phyloP scores from a whole-genome alignment of 1,140 invertebrate genomes.

The Lysiphlebus fabarum region DNA sequence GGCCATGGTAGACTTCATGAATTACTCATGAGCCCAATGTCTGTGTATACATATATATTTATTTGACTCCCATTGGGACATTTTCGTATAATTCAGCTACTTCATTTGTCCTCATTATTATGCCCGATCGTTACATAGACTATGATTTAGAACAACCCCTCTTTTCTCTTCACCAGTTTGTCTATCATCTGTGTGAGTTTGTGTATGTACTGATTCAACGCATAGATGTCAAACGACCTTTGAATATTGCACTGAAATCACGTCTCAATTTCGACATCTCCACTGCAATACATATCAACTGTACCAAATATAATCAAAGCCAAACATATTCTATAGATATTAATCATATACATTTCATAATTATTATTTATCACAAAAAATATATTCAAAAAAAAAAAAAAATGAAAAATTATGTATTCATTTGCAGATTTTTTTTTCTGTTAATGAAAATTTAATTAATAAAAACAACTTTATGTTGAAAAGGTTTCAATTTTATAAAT shows the following conservation, averaged over 20 bases:
- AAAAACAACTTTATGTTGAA: no score
- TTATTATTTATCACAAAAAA: no score
- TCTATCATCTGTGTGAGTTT: background rate
- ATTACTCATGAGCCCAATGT: conserved; percentile 49
- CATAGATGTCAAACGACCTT: conserved; percentile 9
- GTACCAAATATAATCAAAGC: no score
- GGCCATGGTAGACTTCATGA: conserved; percentile 52
- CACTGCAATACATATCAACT: no score
- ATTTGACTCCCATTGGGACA: conserved; percentile 45
- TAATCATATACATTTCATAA: no score
- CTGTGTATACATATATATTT: conserved; percentile 10
- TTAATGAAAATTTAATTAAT: no score
- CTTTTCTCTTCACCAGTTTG: background rate
- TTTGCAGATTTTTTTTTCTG: no score
- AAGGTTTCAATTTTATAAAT: no score
- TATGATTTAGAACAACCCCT: conserved; percentile 34
- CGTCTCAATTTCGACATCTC: conserved; percentile 1
- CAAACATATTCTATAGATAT: no score
- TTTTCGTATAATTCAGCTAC: conserved; percentile 51
- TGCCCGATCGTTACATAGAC: conserved; percentile 46
- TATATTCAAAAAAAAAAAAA: no score
- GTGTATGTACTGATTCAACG: conserved; percentile 9
- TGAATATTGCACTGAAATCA: conserved; percentile 12
- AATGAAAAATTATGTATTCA: no score
- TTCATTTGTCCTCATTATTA: conserved; percentile 54